phyloP scores from a whole-genome alignment of 37 sponge, comb jelly and placozoan genomes.

The Tethya wilhelma region DNA sequence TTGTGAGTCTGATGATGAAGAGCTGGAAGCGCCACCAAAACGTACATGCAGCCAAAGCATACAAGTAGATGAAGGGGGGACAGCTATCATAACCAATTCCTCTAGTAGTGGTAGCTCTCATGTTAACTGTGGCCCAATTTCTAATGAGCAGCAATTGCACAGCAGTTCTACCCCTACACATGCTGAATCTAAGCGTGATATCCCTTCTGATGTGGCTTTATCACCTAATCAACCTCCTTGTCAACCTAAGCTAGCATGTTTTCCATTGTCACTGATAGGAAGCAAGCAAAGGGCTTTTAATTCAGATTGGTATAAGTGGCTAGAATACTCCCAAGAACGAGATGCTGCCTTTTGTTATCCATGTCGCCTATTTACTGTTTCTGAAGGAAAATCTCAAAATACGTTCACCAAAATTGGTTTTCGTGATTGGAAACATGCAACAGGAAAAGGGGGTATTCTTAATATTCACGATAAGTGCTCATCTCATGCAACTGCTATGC shows the following conservation, averaged over 20 bases:
- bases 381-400: not conserved
- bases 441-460: constrained; percentile 35
- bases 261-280: constrained; percentile 15
- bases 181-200: not conserved
- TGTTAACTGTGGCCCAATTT: too few species aligned
- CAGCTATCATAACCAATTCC: not conserved
- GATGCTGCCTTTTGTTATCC: constrained; percentile 49
- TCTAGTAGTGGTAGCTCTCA: not conserved
- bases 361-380: constrained; percentile 25
- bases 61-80: not conserved
- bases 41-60: not conserved
- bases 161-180: not conserved
- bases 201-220: constrained; percentile 6
- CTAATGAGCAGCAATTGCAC: too few species aligned
- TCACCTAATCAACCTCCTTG: not conserved
- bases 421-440: constrained; percentile 41
- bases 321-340: constrained; percentile 37
- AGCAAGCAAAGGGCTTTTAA: too few species aligned
- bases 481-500: constrained; percentile 10
- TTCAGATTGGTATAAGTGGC: not conserved
- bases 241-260: not conserved
- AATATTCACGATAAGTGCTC: constrained; percentile 3
- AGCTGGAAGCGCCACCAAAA: not conserved
- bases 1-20: not conserved
- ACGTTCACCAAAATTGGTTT: constrained; percentile 18